These are phyloP conservation scores for Phoxinus phoxinus DNA, from an alignment of 2,113 vertebrate species.

Conservation along the genomic window DNA sequence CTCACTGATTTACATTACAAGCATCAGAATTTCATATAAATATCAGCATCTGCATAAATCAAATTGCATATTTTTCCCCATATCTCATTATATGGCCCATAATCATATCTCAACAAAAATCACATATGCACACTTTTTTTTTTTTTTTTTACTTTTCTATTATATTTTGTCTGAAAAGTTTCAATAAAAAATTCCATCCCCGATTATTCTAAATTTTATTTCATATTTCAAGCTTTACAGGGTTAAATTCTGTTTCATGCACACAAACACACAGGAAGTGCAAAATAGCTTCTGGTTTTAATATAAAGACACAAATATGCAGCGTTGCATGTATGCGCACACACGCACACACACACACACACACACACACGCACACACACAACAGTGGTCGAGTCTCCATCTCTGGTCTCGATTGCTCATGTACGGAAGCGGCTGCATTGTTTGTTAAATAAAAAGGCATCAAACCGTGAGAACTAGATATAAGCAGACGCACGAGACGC, in stretches of 20 bases:
- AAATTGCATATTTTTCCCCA: too few relatives aligned
- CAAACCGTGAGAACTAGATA: neutral
- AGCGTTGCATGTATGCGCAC: neutral
- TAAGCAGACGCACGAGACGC: neutral
- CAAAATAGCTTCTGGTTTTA: neutral
- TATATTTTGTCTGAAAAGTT: neutral
- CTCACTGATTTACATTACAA: too few relatives aligned
- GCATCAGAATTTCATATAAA: too few relatives aligned
- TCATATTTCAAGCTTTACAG: neutral
- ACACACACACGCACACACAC: neutral
- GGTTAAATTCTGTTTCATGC: neutral
- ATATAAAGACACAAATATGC: constrained; percentile 16
- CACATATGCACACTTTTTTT: too few relatives aligned
- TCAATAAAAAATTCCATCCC: neutral
- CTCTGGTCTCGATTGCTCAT: neutral
- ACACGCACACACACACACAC: neutral
- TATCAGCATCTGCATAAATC: too few relatives aligned
- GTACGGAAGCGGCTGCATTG: constrained; percentile 46
- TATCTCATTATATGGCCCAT: too few relatives aligned
- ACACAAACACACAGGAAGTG: neutral
- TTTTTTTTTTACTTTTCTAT: too few relatives aligned
- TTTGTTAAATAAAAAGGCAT: constrained; percentile 57
- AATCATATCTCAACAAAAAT: too few relatives aligned
- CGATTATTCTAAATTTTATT: neutral
- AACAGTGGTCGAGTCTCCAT: neutral